These are phyloP conservation scores for Zoanthus gigantus DNA, from an alignment of 92 coral and sea anemone genomes.

Conservation along the genomic window DNA sequence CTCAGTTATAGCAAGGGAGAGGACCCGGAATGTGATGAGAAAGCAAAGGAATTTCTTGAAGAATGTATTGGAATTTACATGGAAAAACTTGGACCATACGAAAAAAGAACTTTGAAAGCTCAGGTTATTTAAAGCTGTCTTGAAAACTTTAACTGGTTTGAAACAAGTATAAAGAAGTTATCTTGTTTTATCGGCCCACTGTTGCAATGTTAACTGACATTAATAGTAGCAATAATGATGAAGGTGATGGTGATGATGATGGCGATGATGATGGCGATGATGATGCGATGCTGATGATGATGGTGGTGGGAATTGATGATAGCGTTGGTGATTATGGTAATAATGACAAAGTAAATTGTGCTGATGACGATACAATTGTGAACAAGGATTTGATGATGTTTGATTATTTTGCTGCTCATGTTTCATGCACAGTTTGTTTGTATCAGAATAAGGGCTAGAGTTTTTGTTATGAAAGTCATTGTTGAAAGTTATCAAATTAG, in stretches of 20 bases:
- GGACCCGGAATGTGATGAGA: conserved; percentile 6
- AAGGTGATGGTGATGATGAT: neutral
- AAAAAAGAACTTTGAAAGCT: conserved; percentile 80
- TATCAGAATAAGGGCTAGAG: no score
- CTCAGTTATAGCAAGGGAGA: conserved; percentile 30
- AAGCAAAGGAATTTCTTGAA: conserved; percentile 68
- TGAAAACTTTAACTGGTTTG: neutral
- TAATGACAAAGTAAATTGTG: neutral
- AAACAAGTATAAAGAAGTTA: no score
- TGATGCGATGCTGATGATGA: neutral
- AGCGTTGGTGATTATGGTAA: neutral
- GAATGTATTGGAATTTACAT: conserved; percentile 75
- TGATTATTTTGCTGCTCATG: no score
- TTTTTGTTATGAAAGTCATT: no score
- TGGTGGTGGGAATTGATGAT: neutral
- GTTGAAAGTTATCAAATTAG: no score
- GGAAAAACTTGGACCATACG: conserved; percentile 77
- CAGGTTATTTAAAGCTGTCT: conserved; percentile 58
- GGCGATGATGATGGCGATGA: neutral
- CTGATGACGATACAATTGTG: neutral
- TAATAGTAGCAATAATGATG: neutral
- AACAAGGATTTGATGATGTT: neutral
- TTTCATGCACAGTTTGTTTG: no score
- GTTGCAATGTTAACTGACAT: no score
- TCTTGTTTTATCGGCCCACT: no score